Conservation (phyloP, 2,888 invertebrate species). For the Hypomecis atomaria region DNA sequence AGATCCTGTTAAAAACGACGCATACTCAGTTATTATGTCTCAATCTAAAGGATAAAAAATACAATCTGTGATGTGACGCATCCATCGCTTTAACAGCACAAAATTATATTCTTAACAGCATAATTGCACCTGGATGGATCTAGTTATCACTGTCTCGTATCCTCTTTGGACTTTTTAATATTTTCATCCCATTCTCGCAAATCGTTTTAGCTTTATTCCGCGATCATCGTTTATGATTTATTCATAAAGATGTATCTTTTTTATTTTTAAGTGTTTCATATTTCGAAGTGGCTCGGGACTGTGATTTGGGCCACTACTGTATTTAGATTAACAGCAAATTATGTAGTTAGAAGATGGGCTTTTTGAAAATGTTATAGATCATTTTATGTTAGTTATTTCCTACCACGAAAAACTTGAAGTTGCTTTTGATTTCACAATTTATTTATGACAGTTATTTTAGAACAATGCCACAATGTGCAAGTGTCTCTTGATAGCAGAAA, state of each 20-base stretch:
- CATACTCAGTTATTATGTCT: conserved; percentile 44
- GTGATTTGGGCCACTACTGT: conserved; percentile 68
- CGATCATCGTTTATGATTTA: conserved; percentile 58
- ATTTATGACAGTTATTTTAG: too few relatives aligned
- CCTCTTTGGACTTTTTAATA: conserved; percentile 38
- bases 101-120: conserved; percentile 75
- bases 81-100: conserved; percentile 65
- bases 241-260: conserved; percentile 48
- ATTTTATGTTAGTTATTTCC: not conserved
- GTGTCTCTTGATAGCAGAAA: too few relatives aligned
- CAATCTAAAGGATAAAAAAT: conserved; percentile 52
- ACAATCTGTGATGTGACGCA: conserved; percentile 60
- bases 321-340: conserved; percentile 46
- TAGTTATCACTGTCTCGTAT: conserved; percentile 55
- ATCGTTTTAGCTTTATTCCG: conserved; percentile 55
- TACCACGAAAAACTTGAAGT: too few relatives aligned
- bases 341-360: conserved; percentile 26
- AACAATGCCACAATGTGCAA: too few relatives aligned
- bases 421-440: too few relatives aligned
- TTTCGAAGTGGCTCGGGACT: conserved; percentile 57
- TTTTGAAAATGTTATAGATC: not conserved
- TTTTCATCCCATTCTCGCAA: conserved; percentile 49
- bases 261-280: conserved; percentile 51
- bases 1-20: conserved; percentile 15
- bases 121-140: conserved; percentile 68